phyloP scores from a whole-genome alignment of 2,888 invertebrate species.

The Thymelicus lineola region DNA sequence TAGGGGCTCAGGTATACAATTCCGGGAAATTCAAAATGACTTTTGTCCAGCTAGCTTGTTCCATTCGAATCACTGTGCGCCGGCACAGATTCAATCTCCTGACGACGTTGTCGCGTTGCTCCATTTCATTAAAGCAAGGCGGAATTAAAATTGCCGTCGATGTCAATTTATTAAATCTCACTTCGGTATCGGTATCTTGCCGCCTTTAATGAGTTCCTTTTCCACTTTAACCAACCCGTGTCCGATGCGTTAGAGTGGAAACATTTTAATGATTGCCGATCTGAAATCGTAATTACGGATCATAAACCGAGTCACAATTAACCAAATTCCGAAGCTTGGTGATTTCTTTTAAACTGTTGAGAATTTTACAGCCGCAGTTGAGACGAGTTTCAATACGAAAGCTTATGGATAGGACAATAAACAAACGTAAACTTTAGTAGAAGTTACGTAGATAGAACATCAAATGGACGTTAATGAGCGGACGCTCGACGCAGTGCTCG shows the following conservation, averaged over 20 bases:
- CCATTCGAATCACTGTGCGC: no score
- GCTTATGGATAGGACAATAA: not conserved
- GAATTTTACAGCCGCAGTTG: not conserved
- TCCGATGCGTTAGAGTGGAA: slow-evolving; percentile 46
- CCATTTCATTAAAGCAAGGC: slow-evolving; percentile 29
- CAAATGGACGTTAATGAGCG: slow-evolving; percentile 11
- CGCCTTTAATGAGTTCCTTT: slow-evolving; percentile 34
- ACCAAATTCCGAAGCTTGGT: not conserved
- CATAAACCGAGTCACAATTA: slow-evolving; percentile 50
- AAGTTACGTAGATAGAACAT: not conserved
- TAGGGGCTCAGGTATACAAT: no score
- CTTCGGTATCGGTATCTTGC: slow-evolving; percentile 42
- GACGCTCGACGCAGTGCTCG: slow-evolving; percentile 13
- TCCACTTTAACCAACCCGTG: slow-evolving; percentile 22
- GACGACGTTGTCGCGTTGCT: slow-evolving; percentile 32
- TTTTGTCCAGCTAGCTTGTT: no score
- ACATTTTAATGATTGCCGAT: slow-evolving; percentile 60
- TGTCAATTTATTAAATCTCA: slow-evolving; percentile 38
- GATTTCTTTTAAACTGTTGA: not conserved
- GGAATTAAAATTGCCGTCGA: slow-evolving; percentile 42
- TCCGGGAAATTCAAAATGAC: no score
- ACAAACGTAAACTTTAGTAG: not conserved
- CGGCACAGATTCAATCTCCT: slow-evolving; percentile 62
- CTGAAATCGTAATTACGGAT: slow-evolving; percentile 61
- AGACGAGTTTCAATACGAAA: not conserved